These are phyloP conservation scores for Microctonus aethiopoides DNA, from an alignment of 2,888 invertebrate species.

Conservation along the genomic window DNA sequence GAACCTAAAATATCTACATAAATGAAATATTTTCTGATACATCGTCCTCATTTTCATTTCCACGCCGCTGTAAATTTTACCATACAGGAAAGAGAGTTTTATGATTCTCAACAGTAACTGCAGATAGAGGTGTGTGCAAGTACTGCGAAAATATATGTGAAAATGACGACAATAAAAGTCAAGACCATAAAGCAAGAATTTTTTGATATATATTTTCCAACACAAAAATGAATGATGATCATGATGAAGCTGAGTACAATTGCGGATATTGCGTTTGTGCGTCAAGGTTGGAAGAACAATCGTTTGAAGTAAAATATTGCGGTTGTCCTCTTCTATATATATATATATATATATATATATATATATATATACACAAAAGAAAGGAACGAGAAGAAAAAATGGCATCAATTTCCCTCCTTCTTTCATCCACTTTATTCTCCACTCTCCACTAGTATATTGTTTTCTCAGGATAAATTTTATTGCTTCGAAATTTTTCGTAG, in stretches of 20 bases:
- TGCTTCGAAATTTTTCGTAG: not conserved
- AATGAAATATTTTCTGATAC: conserved; percentile 31
- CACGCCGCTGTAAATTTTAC: not conserved
- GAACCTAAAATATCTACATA: conserved; percentile 30
- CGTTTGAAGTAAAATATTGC: not conserved
- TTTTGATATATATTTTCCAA: not conserved
- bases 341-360: no score
- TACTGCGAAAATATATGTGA: not conserved
- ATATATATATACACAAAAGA: no score
- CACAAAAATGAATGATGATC: not conserved
- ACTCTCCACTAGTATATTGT: not conserved
- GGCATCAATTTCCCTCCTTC: not conserved
- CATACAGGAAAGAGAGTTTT: conserved; percentile 1
- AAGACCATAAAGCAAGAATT: not conserved
- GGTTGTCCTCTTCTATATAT: not conserved
- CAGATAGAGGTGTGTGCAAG: not conserved
- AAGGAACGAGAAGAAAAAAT: not conserved
- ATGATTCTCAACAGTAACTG: not conserved
- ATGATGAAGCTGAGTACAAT: conserved; percentile 1
- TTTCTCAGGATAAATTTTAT: conserved; percentile 4
- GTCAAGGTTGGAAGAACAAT: conserved; percentile 22
- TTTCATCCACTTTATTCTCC: not conserved
- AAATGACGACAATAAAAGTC: not conserved
- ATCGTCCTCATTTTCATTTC: not conserved
- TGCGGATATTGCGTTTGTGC: conserved; percentile 2